These are phyloP conservation scores for Neogobius melanostomus DNA, from an alignment of 2,113 vertebrate species.

Conservation along the genomic window DNA sequence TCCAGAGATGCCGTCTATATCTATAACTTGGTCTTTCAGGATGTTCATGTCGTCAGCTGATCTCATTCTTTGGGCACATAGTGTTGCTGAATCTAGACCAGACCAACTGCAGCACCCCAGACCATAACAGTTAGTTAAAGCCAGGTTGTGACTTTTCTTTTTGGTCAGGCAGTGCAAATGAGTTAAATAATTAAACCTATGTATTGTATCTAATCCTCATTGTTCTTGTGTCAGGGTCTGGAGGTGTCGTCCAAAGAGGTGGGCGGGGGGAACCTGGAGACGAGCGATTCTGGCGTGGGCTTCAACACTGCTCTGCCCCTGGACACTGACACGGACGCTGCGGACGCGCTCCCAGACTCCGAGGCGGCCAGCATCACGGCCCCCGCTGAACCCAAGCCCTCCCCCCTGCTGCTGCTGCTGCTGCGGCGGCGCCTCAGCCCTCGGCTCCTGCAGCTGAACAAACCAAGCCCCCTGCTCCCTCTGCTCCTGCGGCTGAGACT, in stretches of 20 bases:
- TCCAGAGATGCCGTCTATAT: too few species aligned
- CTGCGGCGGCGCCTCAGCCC: slow-evolving; percentile 46
- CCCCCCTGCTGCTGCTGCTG: slow-evolving; percentile 39
- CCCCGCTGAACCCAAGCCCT: slow-evolving; percentile 57
- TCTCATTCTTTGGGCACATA: too few species aligned
- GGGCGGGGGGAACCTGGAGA: slow-evolving; percentile 74
- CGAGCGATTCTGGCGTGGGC: slow-evolving; percentile 80
- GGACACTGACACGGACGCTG: slow-evolving; percentile 79
- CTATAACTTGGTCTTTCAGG: too few species aligned
- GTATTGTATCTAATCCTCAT: slow-evolving; percentile 15
- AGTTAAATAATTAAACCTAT: too few species aligned
- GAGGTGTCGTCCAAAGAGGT: slow-evolving; percentile 80
- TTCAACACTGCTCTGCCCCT: slow-evolving; percentile 79
- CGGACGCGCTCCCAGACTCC: slow-evolving; percentile 65
- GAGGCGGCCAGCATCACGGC: slow-evolving; percentile 64
- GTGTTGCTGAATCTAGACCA: too few species aligned
- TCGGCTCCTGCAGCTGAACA: slow-evolving; percentile 53
- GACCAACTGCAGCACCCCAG: too few species aligned
- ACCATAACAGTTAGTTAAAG: too few species aligned
- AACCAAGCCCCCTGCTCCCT: slow-evolving; percentile 43
- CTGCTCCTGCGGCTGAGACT: slow-evolving; percentile 35
- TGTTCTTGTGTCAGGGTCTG: slow-evolving; percentile 69
- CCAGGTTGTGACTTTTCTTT: too few species aligned
- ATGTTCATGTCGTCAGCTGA: too few species aligned
- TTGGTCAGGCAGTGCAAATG: too few species aligned